Evolutionary conservation across 2,797 vertebrate genomes (phyloP).

Genomic region (Lepidocolaptes lacrymiger): DNA sequence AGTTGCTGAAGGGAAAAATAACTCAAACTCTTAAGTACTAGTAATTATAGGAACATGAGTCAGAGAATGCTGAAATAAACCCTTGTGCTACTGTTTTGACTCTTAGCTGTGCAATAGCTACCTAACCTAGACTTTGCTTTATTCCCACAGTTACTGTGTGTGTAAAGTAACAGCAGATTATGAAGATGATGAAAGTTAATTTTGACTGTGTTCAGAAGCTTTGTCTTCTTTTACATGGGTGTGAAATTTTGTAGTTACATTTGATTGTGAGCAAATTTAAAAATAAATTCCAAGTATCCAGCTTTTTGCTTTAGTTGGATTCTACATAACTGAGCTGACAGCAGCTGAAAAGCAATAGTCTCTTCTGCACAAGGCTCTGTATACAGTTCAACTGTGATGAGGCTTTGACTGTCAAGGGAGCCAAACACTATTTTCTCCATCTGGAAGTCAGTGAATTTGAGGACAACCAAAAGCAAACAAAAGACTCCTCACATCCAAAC

Average conservation of each 20-base stretch:
- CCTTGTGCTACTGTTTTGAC: neutral
- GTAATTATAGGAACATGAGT: neutral
- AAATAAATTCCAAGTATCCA: neutral
- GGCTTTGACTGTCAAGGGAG: neutral
- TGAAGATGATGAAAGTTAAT: neutral
- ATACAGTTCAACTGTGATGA: neutral
- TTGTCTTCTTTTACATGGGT: neutral
- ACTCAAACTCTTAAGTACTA: neutral
- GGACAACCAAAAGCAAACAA: neutral
- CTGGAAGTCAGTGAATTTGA: neutral
- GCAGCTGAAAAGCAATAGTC: neutral
- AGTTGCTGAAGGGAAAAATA: constrained; percentile 33
- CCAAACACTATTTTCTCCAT: neutral
- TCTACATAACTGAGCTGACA: neutral
- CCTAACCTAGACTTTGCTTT: neutral
- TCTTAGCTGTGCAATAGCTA: neutral
- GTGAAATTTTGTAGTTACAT: neutral
- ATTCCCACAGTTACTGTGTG: neutral
- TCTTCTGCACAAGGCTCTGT: neutral
- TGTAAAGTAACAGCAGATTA: neutral
- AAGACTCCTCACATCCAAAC: neutral
- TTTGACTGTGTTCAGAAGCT: neutral
- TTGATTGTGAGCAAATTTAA: neutral
- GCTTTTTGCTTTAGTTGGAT: neutral
- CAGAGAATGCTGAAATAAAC: neutral